Percentiles rank a stretch among this genome's conserved stretches.
These are phyloP conservation scores for Thamnophis sirtalis DNA, from an alignment of 2,113 vertebrate genomes.

Conservation along the genomic window DNA sequence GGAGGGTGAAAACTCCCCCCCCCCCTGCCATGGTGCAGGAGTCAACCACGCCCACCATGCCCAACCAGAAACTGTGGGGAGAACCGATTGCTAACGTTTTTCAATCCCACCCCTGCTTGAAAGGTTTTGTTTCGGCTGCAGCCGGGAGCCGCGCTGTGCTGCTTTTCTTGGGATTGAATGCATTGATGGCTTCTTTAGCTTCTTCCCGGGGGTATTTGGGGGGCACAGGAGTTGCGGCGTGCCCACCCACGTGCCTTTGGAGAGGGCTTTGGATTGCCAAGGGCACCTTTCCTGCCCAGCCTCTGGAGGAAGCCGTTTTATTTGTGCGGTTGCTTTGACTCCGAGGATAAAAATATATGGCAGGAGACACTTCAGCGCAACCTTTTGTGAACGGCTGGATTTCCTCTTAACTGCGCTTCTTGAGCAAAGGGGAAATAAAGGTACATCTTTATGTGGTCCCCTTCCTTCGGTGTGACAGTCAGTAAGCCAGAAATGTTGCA, in stretches of 20 bases:
- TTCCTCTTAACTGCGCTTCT: not conserved
- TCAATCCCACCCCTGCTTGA: not conserved
- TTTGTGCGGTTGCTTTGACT: constrained; percentile 35
- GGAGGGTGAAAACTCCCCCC: too few relatives aligned
- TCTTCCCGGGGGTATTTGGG: constrained; percentile 27
- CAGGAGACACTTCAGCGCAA: not conserved
- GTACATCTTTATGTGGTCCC: not conserved
- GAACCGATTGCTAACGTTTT: too few relatives aligned
- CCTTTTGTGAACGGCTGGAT: not conserved
- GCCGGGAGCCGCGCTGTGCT: constrained; percentile 6
- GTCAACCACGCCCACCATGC: too few relatives aligned
- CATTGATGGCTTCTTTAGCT: constrained; percentile 50
- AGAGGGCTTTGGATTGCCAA: constrained; percentile 28
- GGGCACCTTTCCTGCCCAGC: constrained; percentile 3
- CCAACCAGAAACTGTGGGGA: too few relatives aligned
- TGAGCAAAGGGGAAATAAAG: not conserved
- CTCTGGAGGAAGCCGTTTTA: constrained; percentile 21
- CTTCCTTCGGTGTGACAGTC: not conserved
- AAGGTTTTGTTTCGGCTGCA: constrained; percentile 20
- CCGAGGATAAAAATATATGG: constrained; percentile 49
- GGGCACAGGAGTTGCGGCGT: not conserved
- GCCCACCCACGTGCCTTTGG: constrained; percentile 10
- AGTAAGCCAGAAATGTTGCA: not conserved
- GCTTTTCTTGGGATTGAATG: constrained; percentile 41
- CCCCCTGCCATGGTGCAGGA: too few relatives aligned